These are phyloP conservation scores for Salpingus planirostris DNA, from an alignment of 2,888 invertebrate genomes.

Conservation along the genomic window DNA sequence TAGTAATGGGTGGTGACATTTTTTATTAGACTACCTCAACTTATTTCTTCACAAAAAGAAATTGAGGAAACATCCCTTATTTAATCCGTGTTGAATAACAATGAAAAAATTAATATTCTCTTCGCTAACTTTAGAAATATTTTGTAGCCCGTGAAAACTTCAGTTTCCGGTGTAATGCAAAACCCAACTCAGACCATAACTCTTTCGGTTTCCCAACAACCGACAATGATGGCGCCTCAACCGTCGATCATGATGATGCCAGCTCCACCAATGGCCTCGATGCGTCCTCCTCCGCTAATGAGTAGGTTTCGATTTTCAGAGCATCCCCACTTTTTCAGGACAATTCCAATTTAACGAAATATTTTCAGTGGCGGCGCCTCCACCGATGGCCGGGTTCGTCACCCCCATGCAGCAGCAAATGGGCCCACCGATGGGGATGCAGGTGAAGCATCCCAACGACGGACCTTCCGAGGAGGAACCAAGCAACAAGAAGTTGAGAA, in stretches of 20 bases:
- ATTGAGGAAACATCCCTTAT: too few relatives aligned
- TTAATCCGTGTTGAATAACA: too few relatives aligned
- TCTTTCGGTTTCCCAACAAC: slow-evolving; percentile 42
- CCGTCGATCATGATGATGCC: slow-evolving; percentile 56
- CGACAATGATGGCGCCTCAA: slow-evolving; percentile 44
- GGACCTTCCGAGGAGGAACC: slow-evolving; percentile 68
- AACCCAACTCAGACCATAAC: slow-evolving; percentile 42
- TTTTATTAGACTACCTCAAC: too few relatives aligned
- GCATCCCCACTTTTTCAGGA: too few relatives aligned
- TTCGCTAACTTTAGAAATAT: slow-evolving; percentile 1
- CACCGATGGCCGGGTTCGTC: slow-evolving; percentile 43
- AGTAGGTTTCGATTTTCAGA: slow-evolving; percentile 37
- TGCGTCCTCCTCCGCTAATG: slow-evolving; percentile 51
- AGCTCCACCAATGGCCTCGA: slow-evolving; percentile 49
- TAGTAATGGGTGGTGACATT: too few relatives aligned
- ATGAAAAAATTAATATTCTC: slow-evolving; percentile 1
- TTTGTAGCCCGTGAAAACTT: slow-evolving; percentile 36
- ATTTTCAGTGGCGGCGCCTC: slow-evolving; percentile 41
- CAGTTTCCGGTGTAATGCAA: slow-evolving; percentile 44
- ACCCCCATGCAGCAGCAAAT: slow-evolving; percentile 36
- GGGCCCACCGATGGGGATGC: slow-evolving; percentile 37
- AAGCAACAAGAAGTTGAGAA: slow-evolving; percentile 76
- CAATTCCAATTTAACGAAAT: slow-evolving; percentile 2
- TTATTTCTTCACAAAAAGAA: too few relatives aligned
- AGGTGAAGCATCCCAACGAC: slow-evolving; percentile 45